These are phyloP conservation scores for Amblyopsis hoosieri DNA, from an alignment of 2,797 vertebrate species.

Conservation along the genomic window DNA sequence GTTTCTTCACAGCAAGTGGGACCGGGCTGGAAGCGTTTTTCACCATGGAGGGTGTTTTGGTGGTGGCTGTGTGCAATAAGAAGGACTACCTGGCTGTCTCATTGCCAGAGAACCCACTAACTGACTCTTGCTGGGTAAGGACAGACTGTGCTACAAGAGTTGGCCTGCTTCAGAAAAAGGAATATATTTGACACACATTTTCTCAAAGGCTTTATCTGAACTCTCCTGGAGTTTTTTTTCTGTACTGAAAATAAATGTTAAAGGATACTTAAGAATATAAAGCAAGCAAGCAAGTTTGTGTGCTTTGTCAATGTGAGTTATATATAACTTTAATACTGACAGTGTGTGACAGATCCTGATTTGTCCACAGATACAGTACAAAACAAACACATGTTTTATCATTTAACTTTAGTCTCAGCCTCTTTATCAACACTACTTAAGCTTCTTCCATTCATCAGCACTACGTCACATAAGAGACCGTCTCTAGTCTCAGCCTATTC, in stretches of 20 bases:
- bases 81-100: slow-evolving; percentile 95
- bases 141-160: neutral
- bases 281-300: no score
- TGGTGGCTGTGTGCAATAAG: slow-evolving; percentile 96
- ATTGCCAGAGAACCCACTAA: slow-evolving; percentile 82
- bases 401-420: no score
- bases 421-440: no score
- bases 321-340: neutral
- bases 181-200: slow-evolving; percentile 9
- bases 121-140: slow-evolving; percentile 89
- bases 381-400: neutral
- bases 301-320: neutral
- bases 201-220: neutral
- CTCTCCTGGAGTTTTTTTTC: neutral
- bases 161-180: slow-evolving; percentile 4
- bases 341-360: neutral
- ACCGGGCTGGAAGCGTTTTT: slow-evolving; percentile 97
- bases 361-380: slow-evolving; percentile 2
- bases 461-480: no score
- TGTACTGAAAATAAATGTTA: neutral
- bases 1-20: slow-evolving; percentile 91
- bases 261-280: slow-evolving; percentile 2
- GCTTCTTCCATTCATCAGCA: no score
- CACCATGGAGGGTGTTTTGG: slow-evolving; percentile 87
- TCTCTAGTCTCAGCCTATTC: no score